Percentiles rank a stretch among this genome's conserved stretches.
phyloP scores from a whole-genome alignment of 2,888 invertebrate species.

The Heliconius hortense region DNA sequence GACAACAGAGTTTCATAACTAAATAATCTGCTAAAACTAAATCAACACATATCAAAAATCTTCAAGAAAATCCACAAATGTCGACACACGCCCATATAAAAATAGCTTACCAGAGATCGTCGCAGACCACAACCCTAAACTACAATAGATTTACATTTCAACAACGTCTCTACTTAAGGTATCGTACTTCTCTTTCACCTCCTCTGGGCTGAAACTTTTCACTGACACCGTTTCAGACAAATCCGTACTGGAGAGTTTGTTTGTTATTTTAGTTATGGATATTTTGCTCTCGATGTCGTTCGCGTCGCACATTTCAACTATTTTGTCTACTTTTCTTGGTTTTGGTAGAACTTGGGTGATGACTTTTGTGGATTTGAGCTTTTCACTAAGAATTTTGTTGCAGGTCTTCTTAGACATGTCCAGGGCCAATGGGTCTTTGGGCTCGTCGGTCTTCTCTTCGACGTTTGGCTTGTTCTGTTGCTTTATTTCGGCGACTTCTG shows the following conservation, averaged over 20 bases:
- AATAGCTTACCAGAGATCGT: constrained; percentile 40
- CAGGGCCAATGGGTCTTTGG: constrained; percentile 65
- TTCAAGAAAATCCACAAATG: neutral
- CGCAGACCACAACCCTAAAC: constrained; percentile 34
- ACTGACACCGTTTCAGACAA: constrained; percentile 64
- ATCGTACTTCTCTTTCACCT: constrained; percentile 71
- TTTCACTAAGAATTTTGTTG: constrained; percentile 70
- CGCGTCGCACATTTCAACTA: constrained; percentile 64
- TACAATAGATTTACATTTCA: constrained; percentile 63
- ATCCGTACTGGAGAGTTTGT: constrained; percentile 72
- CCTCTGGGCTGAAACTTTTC: constrained; percentile 72
- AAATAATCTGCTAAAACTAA: neutral
- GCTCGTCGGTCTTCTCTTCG: constrained; percentile 61
- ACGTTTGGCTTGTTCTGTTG: constrained; percentile 70
- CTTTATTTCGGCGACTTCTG: constrained; percentile 93
- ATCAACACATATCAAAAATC: neutral
- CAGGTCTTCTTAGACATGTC: constrained; percentile 75
- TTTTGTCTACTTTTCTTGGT: constrained; percentile 69
- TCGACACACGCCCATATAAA: constrained; percentile 31
- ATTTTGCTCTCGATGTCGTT: constrained; percentile 78
- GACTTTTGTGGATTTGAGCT: constrained; percentile 63
- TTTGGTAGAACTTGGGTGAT: constrained; percentile 55
- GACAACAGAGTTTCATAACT: neutral
- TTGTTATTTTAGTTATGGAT: constrained; percentile 79
- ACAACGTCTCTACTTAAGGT: constrained; percentile 67